Evolutionary conservation across 2,888 invertebrate species (phyloP).

Genomic region (Apamea epomidion): DNA sequence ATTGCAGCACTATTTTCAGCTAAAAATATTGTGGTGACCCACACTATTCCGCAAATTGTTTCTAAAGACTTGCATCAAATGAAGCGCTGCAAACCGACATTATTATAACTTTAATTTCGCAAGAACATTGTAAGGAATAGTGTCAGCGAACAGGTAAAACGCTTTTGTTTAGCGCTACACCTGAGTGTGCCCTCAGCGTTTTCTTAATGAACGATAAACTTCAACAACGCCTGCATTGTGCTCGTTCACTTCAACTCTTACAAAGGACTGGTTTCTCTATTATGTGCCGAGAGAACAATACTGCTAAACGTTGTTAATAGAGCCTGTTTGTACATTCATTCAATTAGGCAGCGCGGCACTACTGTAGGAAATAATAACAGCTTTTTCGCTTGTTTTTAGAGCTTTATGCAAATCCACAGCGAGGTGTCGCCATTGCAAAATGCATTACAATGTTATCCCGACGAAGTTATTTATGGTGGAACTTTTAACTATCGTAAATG

Average conservation of each 20-base stretch:
- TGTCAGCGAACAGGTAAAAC: neutral
- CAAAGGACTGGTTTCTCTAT: neutral
- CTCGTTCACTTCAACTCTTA: conserved; percentile 7
- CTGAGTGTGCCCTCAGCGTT: no score
- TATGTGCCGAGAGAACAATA: conserved; percentile 26
- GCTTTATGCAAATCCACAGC: conserved; percentile 23
- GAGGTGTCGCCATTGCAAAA: conserved; percentile 5
- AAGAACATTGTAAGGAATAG: neutral
- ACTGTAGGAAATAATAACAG: conserved; percentile 20
- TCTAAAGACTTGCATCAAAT: neutral
- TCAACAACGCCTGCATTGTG: no score
- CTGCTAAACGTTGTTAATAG: conserved; percentile 27
- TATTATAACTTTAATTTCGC: neutral
- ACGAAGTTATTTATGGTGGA: conserved; percentile 61
- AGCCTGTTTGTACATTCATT: conserved; percentile 12
- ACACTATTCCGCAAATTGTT: neutral
- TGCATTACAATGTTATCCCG: conserved; percentile 7
- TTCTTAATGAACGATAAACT: no score
- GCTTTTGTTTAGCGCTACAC: no score
- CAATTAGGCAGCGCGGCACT: conserved; percentile 7
- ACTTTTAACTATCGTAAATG: conserved; percentile 72
- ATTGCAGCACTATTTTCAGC: neutral
- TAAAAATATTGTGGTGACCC: neutral
- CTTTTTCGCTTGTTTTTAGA: neutral
- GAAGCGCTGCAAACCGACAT: neutral